A percentile compares a stretch with the other conserved stretches of the same genome.
phyloP scores from a whole-genome alignment of 2,888 invertebrate species.

The Parasteatoda lunata region DNA sequence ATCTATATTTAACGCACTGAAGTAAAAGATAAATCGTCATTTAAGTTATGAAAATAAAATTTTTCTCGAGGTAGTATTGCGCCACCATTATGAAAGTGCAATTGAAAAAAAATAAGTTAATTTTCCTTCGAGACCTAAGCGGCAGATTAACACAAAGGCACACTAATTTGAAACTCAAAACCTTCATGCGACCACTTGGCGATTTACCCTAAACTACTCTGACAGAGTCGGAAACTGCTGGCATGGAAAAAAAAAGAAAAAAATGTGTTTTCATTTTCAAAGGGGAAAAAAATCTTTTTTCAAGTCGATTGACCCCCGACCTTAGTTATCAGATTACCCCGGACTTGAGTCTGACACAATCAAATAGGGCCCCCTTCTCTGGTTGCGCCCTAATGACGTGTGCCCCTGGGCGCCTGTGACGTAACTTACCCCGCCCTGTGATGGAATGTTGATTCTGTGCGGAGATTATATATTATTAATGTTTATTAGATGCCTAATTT shows the following conservation, averaged over 20 bases:
- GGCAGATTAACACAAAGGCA: conserved; percentile 62
- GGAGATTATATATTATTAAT: not conserved
- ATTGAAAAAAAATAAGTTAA: not conserved
- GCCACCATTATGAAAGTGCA: not conserved
- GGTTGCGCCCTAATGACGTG: conserved; percentile 56
- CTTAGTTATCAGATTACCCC: conserved; percentile 57
- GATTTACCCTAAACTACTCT: conserved; percentile 53
- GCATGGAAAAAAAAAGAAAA: conserved; percentile 27
- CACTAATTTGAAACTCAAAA: conserved; percentile 59
- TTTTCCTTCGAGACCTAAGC: conserved; percentile 42
- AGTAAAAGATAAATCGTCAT: not conserved
- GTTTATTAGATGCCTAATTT: conserved; percentile 2
- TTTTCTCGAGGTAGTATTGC: not conserved
- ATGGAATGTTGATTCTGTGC: conserved; percentile 19
- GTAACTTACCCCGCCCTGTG: conserved; percentile 41
- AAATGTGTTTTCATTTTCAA: conserved; percentile 44
- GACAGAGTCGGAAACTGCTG: conserved; percentile 27
- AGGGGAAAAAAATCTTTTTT: conserved; percentile 22
- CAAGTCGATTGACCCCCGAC: conserved; percentile 57
- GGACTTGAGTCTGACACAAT: conserved; percentile 33
- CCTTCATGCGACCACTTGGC: conserved; percentile 43
- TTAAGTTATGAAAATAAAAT: not conserved
- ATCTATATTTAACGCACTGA: too few species aligned
- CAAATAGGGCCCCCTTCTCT: conserved; percentile 43
- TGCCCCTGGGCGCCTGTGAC: conserved; percentile 51